Conservation (phyloP, 1,140 invertebrate genomes). For the Hylyphantes graminicola region DNA sequence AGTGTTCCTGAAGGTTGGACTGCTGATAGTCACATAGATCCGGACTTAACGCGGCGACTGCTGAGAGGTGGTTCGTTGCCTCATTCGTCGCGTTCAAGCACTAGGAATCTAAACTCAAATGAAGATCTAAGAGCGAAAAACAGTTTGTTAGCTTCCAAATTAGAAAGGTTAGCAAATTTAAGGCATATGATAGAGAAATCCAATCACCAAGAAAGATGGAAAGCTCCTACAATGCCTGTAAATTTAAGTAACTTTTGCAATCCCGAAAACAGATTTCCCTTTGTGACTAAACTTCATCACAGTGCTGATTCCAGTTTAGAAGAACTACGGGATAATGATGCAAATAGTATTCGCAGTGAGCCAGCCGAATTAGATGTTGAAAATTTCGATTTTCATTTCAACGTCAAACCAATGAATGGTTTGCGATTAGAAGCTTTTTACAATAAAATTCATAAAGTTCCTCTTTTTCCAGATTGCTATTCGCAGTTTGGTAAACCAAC, state of each 20-base stretch:
- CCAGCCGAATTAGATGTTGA: slow-evolving; percentile 43
- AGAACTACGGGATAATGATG: slow-evolving; percentile 49
- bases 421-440: slow-evolving; percentile 58
- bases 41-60: slow-evolving; percentile 21
- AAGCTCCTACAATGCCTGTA: slow-evolving; percentile 16
- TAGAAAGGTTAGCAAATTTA: slow-evolving; percentile 45
- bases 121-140: slow-evolving; percentile 43
- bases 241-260: slow-evolving; percentile 8
- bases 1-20: slow-evolving; percentile 56
- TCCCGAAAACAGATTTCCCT: slow-evolving; percentile 32
- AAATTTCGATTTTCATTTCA: slow-evolving; percentile 43
- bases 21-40: slow-evolving; percentile 42
- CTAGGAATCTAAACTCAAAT: slow-evolving; percentile 35
- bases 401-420: slow-evolving; percentile 49
- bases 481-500: slow-evolving; percentile 59
- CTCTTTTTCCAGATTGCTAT: slow-evolving; percentile 45
- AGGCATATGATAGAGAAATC: slow-evolving; percentile 41
- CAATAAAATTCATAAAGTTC: slow-evolving; percentile 59
- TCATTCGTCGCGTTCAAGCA: background rate
- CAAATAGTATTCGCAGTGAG: slow-evolving; percentile 52
- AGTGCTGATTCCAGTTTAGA: slow-evolving; percentile 58
- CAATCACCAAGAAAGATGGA: slow-evolving; percentile 40
- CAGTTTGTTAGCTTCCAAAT: slow-evolving; percentile 35
- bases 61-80: slow-evolving; percentile 21
- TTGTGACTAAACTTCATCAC: slow-evolving; percentile 48